A percentile compares a stretch with the other conserved stretches of the same genome.
Conservation (phyloP, 2,888 invertebrate genomes). For the Acanthoscelides obtectus region DNA sequence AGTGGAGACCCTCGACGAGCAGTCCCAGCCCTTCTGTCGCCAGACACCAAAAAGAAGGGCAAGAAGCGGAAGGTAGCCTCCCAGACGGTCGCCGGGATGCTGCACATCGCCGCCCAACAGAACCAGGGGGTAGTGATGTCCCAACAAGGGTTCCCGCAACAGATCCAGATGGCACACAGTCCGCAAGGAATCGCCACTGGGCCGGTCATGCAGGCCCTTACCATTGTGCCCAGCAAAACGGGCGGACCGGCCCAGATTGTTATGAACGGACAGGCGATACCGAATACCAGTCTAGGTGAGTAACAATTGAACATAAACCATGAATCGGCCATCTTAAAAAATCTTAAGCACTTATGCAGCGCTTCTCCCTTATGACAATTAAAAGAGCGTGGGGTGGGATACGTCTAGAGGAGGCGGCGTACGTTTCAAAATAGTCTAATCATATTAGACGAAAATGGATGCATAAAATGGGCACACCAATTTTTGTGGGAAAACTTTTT, state of each 20-base stretch:
- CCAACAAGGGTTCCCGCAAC: constrained; percentile 60
- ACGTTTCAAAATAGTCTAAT: too few relatives aligned
- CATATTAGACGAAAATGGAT: too few relatives aligned
- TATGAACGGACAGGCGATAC: constrained; percentile 64
- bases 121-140: constrained; percentile 59
- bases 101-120: constrained; percentile 65
- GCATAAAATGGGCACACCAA: too few relatives aligned
- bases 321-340: constrained; percentile 41
- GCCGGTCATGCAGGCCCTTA: constrained; percentile 70
- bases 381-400: too few relatives aligned
- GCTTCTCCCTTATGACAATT: too few relatives aligned
- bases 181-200: constrained; percentile 63
- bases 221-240: constrained; percentile 71
- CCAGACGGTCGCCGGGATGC: constrained; percentile 65
- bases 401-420: too few relatives aligned
- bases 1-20: constrained; percentile 43
- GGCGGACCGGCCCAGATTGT: constrained; percentile 70
- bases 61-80: constrained; percentile 71
- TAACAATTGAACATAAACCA: constrained; percentile 63
- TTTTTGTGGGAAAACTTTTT: too few relatives aligned
- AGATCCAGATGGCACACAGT: constrained; percentile 65
- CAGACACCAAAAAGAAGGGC: constrained; percentile 59
- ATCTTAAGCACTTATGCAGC: too few relatives aligned
- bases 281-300: constrained; percentile 55
- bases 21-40: constrained; percentile 54